These are phyloP conservation scores for Erannis defoliaria DNA, from an alignment of 2,888 invertebrate genomes.

Conservation along the genomic window DNA sequence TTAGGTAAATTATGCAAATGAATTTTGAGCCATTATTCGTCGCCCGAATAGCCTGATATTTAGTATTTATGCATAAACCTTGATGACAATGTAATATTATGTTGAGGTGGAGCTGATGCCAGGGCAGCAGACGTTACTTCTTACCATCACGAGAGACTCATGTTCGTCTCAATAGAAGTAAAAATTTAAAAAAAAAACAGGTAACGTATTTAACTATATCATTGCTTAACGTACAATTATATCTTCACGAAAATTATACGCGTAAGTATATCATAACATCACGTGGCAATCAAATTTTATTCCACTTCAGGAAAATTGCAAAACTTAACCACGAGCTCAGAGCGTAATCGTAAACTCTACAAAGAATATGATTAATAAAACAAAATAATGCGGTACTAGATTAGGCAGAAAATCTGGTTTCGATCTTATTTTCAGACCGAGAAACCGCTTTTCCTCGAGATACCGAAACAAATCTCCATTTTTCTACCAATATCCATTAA, in stretches of 20 bases:
- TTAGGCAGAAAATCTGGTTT: slow-evolving; percentile 30
- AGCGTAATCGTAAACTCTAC: slow-evolving; percentile 17
- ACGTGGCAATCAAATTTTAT: slow-evolving; percentile 19
- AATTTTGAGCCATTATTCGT: no score
- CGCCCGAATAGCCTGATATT: no score
- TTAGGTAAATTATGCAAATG: no score
- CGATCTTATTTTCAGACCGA: slow-evolving; percentile 28
- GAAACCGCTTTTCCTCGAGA: slow-evolving; percentile 31
- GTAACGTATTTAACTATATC: no score
- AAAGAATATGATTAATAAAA: slow-evolving; percentile 33
- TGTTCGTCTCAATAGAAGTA: no score
- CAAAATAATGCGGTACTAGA: slow-evolving; percentile 30
- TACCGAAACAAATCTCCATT: slow-evolving; percentile 45
- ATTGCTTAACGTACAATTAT: neutral
- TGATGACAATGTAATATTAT: no score
- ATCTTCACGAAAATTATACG: slow-evolving; percentile 3
- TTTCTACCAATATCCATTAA: slow-evolving; percentile 50
- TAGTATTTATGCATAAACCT: no score
- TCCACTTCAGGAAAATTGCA: slow-evolving; percentile 17
- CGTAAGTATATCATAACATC: slow-evolving; percentile 6
- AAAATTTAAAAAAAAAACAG: no score
- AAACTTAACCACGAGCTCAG: slow-evolving; percentile 22
- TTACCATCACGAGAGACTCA: no score
- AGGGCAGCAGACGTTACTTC: no score
- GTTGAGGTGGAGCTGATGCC: no score